phyloP scores from a whole-genome alignment of 2,113 vertebrate species.

The Caranx melampygus region DNA sequence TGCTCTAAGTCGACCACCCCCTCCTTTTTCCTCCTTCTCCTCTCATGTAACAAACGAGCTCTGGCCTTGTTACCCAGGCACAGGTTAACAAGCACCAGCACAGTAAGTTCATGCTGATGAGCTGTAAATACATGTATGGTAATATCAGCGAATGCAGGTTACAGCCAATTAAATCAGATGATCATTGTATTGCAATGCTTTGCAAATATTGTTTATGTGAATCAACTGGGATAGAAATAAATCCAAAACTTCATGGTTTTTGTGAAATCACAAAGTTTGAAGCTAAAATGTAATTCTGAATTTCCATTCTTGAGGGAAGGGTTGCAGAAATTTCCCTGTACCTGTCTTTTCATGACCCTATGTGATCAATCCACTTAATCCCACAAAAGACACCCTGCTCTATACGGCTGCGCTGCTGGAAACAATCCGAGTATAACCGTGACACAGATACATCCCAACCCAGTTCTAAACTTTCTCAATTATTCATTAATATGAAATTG shows the following conservation, averaged over 20 bases:
- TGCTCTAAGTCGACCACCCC: slow-evolving; percentile 69
- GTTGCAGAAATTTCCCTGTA: not conserved
- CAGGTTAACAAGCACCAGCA: slow-evolving; percentile 76
- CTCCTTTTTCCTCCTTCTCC: slow-evolving; percentile 57
- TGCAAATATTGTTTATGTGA: not conserved
- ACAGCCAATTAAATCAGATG: slow-evolving; percentile 14
- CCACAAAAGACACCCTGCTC: slow-evolving; percentile 43
- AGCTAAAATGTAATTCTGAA: not conserved
- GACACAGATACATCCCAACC: slow-evolving; percentile 81
- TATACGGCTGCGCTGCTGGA: slow-evolving; percentile 45
- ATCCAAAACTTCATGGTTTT: not conserved
- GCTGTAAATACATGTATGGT: slow-evolving; percentile 32
- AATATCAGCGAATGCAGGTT: slow-evolving; percentile 12
- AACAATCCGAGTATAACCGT: slow-evolving; percentile 66
- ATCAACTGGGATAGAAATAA: not conserved
- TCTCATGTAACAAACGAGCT: slow-evolving; percentile 77
- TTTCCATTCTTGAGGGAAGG: not conserved
- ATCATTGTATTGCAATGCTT: not conserved
- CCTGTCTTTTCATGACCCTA: slow-evolving; percentile 36
- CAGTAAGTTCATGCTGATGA: slow-evolving; percentile 60
- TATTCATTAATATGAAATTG: slow-evolving; percentile 87
- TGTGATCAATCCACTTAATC: slow-evolving; percentile 49
- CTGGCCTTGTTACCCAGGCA: slow-evolving; percentile 71
- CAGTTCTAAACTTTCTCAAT: slow-evolving; percentile 84
- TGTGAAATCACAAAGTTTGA: not conserved